phyloP scores from a whole-genome alignment of 2,113 vertebrate species.

The Stomatorhinus ivindoensis region DNA sequence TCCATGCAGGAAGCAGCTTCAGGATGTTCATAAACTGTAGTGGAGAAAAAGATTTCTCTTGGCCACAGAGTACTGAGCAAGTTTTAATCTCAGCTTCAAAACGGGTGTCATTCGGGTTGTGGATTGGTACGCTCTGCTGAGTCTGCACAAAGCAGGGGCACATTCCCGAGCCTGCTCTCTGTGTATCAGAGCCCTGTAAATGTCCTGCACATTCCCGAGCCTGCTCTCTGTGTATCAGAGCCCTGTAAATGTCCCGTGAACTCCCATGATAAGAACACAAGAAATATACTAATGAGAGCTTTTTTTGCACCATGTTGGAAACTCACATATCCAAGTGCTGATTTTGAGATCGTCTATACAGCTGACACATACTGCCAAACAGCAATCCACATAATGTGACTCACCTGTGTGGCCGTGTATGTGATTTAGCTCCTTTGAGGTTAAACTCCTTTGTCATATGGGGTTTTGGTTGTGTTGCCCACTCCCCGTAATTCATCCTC shows the following conservation, averaged over 20 bases:
- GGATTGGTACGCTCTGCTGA: background rate
- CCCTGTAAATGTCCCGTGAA: background rate
- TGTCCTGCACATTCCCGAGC: background rate
- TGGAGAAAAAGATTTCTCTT: background rate
- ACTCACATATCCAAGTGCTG: background rate
- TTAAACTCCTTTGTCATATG: background rate
- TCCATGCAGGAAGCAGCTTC: slow-evolving; percentile 10
- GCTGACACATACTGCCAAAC: background rate
- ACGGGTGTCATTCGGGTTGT: background rate
- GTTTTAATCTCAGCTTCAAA: background rate
- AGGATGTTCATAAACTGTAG: background rate
- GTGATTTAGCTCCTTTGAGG: background rate
- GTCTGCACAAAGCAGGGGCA: background rate
- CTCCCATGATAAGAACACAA: background rate
- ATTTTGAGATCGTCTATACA: background rate
- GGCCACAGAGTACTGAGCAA: background rate
- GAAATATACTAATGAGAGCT: too few relatives aligned
- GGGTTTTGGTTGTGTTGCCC: background rate
- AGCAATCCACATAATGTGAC: background rate
- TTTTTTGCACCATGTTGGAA: background rate
- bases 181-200: background rate
- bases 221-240: background rate
- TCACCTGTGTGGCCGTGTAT: background rate
- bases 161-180: background rate
- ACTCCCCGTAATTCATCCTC: background rate